Conservation (phyloP, 2,797 vertebrate species). For the Diplodus sargus region DNA sequence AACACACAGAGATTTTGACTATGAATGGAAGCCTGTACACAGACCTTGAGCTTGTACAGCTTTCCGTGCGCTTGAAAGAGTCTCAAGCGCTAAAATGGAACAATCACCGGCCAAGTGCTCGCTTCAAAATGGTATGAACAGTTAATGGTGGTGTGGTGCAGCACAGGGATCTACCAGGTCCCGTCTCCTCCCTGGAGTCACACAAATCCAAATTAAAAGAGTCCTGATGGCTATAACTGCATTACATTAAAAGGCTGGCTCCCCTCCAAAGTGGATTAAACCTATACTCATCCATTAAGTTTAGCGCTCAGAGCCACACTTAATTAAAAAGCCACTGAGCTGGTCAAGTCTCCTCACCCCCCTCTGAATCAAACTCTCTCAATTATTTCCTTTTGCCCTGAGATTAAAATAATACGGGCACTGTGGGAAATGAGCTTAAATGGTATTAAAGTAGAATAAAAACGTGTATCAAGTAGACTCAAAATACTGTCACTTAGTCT, state of each 20-base stretch:
- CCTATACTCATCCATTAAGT: conserved; percentile 66
- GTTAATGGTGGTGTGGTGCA: conserved; percentile 9
- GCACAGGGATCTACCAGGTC: conserved; percentile 8
- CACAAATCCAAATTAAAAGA: conserved; percentile 69
- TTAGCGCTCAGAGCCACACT: conserved; percentile 59
- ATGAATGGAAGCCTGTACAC: conserved; percentile 13
- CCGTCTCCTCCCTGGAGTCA: conserved; percentile 38
- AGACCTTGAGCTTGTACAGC: background rate
- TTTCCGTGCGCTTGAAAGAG: conserved; percentile 9
- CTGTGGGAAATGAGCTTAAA: conserved; percentile 49
- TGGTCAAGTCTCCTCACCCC: conserved; percentile 27
- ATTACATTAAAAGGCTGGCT: conserved; percentile 75
- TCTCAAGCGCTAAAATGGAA: conserved; percentile 40
- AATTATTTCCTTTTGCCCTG: conserved; percentile 20
- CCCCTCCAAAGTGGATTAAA: conserved; percentile 79
- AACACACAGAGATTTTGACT: conserved; percentile 9
- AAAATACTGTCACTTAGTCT: background rate
- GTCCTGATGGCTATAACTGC: conserved; percentile 61
- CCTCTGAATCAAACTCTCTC: conserved; percentile 23
- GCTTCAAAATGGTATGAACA: conserved; percentile 19
- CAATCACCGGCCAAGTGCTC: conserved; percentile 8
- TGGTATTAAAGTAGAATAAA: conserved; percentile 2
- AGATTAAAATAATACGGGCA: conserved; percentile 45
- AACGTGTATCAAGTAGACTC: background rate
- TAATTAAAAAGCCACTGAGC: conserved; percentile 74